Percentiles rank a stretch among this genome's conserved stretches.
These are phyloP conservation scores for Dufourea novaeangliae DNA, from an alignment of 1,140 invertebrate species.

Conservation along the genomic window DNA sequence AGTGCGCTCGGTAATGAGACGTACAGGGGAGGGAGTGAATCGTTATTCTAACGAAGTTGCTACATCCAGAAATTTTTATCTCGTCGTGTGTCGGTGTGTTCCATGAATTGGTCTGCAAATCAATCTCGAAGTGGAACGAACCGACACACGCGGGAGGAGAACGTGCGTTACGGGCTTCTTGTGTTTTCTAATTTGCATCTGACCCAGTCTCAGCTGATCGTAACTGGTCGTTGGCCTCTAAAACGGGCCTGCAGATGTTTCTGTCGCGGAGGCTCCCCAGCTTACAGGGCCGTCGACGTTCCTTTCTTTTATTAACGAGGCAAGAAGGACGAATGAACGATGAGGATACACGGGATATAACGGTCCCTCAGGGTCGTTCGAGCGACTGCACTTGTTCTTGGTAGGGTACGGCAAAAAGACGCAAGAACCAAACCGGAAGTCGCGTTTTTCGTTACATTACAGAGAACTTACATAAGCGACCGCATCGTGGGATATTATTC, in stretches of 20 bases:
- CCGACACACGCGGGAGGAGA: not conserved
- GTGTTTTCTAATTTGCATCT: slow-evolving; percentile 60
- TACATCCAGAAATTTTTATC: not conserved
- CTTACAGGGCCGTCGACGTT: not conserved
- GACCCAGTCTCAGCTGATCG: slow-evolving; percentile 68
- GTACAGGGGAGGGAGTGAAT: not conserved
- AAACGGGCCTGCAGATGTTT: slow-evolving; percentile 14
- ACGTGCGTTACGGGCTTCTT: not conserved
- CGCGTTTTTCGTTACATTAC: too few relatives aligned
- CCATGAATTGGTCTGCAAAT: not conserved
- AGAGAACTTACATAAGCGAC: too few relatives aligned
- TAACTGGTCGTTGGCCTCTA: slow-evolving; percentile 61
- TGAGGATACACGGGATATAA: not conserved
- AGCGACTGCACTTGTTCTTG: not conserved
- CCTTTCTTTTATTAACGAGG: not conserved
- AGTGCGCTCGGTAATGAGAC: not conserved
- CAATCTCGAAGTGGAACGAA: not conserved
- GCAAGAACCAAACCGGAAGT: not conserved
- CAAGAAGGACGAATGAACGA: not conserved
- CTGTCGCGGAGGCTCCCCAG: not conserved
- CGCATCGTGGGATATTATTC: too few relatives aligned
- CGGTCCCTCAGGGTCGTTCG: not conserved
- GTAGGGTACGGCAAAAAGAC: too few relatives aligned
- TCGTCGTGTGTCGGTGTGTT: not conserved
- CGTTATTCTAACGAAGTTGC: not conserved